Conservation (phyloP, 2,113 vertebrate species). For the Hemicordylus capensis region DNA sequence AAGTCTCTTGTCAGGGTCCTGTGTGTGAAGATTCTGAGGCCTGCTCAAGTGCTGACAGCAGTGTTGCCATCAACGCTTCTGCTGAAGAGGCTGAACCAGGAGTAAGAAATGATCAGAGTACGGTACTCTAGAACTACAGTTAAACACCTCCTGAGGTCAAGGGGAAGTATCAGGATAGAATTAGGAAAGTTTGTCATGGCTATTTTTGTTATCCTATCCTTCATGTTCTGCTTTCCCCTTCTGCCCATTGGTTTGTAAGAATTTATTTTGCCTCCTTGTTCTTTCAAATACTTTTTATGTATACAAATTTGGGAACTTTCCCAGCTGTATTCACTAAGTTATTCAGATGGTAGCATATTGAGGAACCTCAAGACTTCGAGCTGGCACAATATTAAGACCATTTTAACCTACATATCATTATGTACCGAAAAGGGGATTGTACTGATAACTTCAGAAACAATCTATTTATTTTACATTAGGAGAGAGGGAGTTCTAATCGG, state of each 20-base stretch:
- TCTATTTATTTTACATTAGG: slow-evolving; percentile 2
- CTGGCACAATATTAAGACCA: slow-evolving; percentile 29
- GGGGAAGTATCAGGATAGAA: no score
- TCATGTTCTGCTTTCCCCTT: neutral
- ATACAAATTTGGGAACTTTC: neutral
- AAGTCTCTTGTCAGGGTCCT: neutral
- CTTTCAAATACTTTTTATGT: neutral
- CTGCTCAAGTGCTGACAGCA: neutral
- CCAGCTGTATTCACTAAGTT: neutral
- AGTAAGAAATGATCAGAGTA: neutral
- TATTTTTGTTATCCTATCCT: neutral
- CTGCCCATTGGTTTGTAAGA: neutral
- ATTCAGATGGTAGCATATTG: neutral
- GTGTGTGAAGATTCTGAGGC: neutral
- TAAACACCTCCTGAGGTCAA: neutral
- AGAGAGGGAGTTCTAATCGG: neutral
- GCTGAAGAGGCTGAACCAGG: neutral
- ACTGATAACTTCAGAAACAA: slow-evolving; percentile 36
- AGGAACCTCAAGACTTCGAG: neutral
- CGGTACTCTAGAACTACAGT: neutral
- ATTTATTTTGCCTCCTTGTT: neutral
- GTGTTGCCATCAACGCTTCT: neutral
- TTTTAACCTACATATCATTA: slow-evolving; percentile 45
- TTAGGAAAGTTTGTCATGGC: neutral
- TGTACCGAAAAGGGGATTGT: slow-evolving; percentile 35